These are phyloP conservation scores for Tuberolachnus salignus DNA, from an alignment of 2,888 invertebrate species.

Conservation along the genomic window DNA sequence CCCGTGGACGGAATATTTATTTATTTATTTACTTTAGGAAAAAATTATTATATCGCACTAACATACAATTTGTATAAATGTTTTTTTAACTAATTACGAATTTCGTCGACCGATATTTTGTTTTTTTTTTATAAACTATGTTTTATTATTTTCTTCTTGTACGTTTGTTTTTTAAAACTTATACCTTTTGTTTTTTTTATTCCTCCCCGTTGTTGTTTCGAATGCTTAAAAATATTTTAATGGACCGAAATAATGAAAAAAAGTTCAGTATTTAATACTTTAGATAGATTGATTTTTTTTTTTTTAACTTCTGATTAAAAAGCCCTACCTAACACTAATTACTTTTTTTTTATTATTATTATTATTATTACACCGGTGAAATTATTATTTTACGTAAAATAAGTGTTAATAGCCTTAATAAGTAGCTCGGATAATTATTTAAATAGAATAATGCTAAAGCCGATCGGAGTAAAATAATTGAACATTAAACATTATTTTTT, in stretches of 20 bases:
- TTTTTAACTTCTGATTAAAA: neutral
- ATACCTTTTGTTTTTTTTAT: no score
- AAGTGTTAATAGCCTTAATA: slow-evolving; percentile 1
- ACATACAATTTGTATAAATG: no score
- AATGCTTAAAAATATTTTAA: neutral
- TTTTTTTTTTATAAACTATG: no score
- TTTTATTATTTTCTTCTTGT: no score
- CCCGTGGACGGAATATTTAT: no score
- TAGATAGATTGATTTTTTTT: neutral
- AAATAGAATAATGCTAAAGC: slow-evolving; percentile 7
- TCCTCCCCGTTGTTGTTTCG: no score
- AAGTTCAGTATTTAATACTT: neutral
- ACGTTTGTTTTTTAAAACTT: no score
- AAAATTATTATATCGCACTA: no score
- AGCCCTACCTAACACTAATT: neutral
- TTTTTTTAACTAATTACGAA: neutral
- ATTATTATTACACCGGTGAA: neutral
- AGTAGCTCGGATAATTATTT: slow-evolving; percentile 15
- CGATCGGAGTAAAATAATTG: neutral
- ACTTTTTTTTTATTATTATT: neutral
- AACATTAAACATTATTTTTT: no score
- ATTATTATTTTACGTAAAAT: neutral
- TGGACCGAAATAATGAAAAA: slow-evolving; percentile 4
- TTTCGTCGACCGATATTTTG: neutral
- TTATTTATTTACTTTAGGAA: no score